These are phyloP conservation scores for Trisateles emortualis DNA, from an alignment of 2,888 invertebrate species.

Conservation along the genomic window DNA sequence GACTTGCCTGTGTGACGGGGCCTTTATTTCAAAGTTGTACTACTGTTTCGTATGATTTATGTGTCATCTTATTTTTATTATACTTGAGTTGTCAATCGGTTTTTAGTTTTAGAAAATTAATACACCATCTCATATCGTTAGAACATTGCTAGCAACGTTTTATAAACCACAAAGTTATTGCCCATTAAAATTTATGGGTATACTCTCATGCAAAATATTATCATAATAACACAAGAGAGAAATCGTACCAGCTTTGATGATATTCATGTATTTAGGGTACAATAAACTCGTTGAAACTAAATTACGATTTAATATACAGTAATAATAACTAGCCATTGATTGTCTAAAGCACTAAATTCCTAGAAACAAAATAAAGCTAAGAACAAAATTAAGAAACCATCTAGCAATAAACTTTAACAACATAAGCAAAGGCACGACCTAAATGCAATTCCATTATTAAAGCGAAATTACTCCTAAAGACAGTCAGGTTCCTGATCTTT, in stretches of 20 bases:
- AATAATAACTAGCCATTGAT: conserved; percentile 1
- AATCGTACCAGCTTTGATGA: not conserved
- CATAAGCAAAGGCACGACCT: conserved; percentile 24
- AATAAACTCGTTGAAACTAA: conserved; percentile 4
- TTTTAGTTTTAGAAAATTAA: conserved; percentile 2
- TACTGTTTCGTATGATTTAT: conserved; percentile 66
- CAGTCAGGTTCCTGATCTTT: conserved; percentile 23
- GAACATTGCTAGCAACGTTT: not conserved
- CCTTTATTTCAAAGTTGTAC: conserved; percentile 70
- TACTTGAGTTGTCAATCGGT: conserved; percentile 51
- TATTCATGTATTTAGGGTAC: conserved; percentile 5
- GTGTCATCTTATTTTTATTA: conserved; percentile 50
- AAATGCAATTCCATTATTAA: conserved; percentile 29
- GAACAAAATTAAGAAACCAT: conserved; percentile 8
- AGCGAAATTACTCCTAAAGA: conserved; percentile 24
- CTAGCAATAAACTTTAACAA: conserved; percentile 11
- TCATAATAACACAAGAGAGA: conserved; percentile 5
- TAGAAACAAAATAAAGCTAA: not conserved
- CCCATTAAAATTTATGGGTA: conserved; percentile 6
- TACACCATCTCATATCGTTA: not conserved
- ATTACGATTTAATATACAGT: not conserved
- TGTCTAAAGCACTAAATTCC: not conserved
- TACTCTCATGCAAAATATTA: not conserved
- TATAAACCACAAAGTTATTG: not conserved
- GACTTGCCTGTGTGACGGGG: conserved; percentile 68